Evolutionary conservation across 2,797 vertebrate genomes (phyloP).

Genomic region (Amblyopsis hoosieri): DNA sequence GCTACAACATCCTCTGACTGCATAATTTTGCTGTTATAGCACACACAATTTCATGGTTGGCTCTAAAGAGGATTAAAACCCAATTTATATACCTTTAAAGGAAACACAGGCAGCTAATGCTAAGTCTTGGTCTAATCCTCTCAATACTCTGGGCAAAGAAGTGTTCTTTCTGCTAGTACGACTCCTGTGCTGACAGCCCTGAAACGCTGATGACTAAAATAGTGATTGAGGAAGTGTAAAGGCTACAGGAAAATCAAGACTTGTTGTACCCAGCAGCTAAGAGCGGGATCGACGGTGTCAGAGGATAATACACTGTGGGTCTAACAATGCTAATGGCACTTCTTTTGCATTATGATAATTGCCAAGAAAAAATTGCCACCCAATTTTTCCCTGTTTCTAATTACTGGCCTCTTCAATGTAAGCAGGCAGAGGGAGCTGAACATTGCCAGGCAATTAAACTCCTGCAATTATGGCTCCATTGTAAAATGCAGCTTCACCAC

Average conservation of each 20-base stretch:
- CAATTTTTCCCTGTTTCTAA: slow-evolving; percentile 82
- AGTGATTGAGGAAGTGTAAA: slow-evolving; percentile 66
- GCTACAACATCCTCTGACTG: slow-evolving; percentile 49
- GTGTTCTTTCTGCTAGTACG: slow-evolving; percentile 62
- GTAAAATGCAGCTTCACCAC: slow-evolving; percentile 79
- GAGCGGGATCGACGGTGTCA: slow-evolving; percentile 73
- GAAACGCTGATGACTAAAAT: slow-evolving; percentile 69
- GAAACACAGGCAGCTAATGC: slow-evolving; percentile 68
- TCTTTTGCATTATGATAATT: slow-evolving; percentile 85
- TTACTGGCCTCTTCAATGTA: slow-evolving; percentile 81
- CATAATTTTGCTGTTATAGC: slow-evolving; percentile 63
- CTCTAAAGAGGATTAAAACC: slow-evolving; percentile 72
- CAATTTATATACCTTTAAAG: slow-evolving; percentile 76
- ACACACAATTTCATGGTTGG: slow-evolving; percentile 76
- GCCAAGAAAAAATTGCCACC: slow-evolving; percentile 82
- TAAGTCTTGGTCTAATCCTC: slow-evolving; percentile 63
- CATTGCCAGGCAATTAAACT: slow-evolving; percentile 85
- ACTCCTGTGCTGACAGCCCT: slow-evolving; percentile 52
- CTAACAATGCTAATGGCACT: slow-evolving; percentile 79
- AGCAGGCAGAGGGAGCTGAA: slow-evolving; percentile 77
- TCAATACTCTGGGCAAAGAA: slow-evolving; percentile 53
- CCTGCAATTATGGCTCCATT: slow-evolving; percentile 84
- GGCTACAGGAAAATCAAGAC: slow-evolving; percentile 76
- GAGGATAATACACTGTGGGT: slow-evolving; percentile 71
- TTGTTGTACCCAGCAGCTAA: slow-evolving; percentile 68